phyloP scores from a whole-genome alignment of 2,888 invertebrate genomes.

The Philereme vetulata region DNA sequence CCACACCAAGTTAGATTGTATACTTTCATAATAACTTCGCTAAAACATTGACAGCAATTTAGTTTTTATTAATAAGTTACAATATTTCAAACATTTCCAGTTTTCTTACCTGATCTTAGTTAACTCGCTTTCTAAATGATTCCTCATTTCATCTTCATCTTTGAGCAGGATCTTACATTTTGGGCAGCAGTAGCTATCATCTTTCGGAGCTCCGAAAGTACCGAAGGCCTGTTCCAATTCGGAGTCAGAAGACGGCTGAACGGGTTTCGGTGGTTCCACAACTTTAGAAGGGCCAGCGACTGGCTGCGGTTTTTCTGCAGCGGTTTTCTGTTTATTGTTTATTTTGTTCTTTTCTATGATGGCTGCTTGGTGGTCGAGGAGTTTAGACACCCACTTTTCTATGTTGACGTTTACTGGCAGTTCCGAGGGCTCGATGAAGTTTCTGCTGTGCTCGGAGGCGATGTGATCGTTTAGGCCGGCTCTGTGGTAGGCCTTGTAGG shows the following conservation, averaged over 20 bases:
- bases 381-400: constrained; percentile 79
- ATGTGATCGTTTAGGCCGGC: constrained; percentile 82
- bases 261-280: constrained; percentile 19
- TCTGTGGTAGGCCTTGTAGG: constrained; percentile 83
- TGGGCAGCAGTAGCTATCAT: constrained; percentile 60
- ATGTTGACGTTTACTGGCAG: constrained; percentile 70
- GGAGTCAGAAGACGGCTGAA: constrained; percentile 13
- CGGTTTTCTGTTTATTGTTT: constrained; percentile 54
- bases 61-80: background rate
- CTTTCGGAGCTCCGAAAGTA: constrained; percentile 52
- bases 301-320: constrained; percentile 29
- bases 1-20: background rate
- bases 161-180: constrained; percentile 55
- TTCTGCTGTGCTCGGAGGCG: constrained; percentile 67
- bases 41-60: constrained; percentile 1
- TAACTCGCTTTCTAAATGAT: constrained; percentile 70
- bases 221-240: constrained; percentile 65
- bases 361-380: constrained; percentile 59
- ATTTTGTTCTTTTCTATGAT: constrained; percentile 55
- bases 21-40: background rate
- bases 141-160: constrained; percentile 57
- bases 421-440: constrained; percentile 58
- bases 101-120: constrained; percentile 66
- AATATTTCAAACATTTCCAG: background rate
- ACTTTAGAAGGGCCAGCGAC: constrained; percentile 26